These are phyloP conservation scores for Ectemnius continuus DNA, from an alignment of 2,888 invertebrate species.

Conservation along the genomic window DNA sequence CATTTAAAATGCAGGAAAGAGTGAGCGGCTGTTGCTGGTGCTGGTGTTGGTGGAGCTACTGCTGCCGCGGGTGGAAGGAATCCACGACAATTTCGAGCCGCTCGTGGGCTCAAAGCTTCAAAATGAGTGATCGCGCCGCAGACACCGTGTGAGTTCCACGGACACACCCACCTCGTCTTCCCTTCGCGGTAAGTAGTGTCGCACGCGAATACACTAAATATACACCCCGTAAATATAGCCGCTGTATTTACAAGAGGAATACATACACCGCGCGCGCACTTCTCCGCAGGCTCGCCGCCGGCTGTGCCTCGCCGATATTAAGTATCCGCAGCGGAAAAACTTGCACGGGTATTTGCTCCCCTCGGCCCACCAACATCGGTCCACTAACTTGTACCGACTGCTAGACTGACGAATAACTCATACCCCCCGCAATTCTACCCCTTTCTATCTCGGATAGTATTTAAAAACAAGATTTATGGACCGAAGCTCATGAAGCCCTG, in stretches of 20 bases:
- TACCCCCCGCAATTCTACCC: too few species aligned
- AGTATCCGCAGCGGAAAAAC: conserved; percentile 35
- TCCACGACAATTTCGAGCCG: conserved; percentile 54
- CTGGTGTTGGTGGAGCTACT: too few species aligned
- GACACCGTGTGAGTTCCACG: conserved; percentile 63
- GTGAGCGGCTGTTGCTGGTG: conserved; percentile 24
- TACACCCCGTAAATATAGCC: conserved; percentile 75
- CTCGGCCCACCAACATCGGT: conserved; percentile 39
- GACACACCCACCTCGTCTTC: conserved; percentile 75
- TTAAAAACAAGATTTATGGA: too few species aligned
- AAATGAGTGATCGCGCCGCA: conserved; percentile 74
- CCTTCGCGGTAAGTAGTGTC: conserved; percentile 69
- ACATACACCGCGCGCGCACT: conserved; percentile 32
- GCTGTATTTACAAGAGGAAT: conserved; percentile 75
- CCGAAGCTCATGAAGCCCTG: too few species aligned
- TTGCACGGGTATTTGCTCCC: not conserved
- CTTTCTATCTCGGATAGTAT: too few species aligned
- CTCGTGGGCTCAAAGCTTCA: conserved; percentile 61
- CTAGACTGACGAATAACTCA: too few species aligned
- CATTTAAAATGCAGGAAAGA: conserved; percentile 24
- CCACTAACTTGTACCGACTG: too few species aligned
- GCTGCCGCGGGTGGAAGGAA: conserved; percentile 46
- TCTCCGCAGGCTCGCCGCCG: conserved; percentile 42
- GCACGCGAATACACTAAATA: conserved; percentile 72
- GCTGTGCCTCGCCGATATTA: conserved; percentile 41